Evolutionary conservation across 2,113 vertebrate genomes (phyloP).

Genomic region (Xiphophorus couchianus): DNA sequence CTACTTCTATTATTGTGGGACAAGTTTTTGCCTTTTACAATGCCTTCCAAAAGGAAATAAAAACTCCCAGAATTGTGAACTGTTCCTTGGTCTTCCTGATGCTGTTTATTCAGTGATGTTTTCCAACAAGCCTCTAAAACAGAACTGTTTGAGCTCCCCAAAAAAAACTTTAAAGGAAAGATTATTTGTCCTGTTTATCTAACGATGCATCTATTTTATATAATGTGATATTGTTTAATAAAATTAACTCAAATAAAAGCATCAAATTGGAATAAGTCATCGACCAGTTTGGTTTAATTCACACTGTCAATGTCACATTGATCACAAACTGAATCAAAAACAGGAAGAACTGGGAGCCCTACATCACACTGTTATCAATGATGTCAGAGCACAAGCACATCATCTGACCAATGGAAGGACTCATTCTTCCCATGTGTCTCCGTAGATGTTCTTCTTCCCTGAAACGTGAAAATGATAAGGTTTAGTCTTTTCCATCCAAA

Average conservation of each 20-base stretch:
- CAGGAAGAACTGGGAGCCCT: background rate
- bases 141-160: too few species aligned
- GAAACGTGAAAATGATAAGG: slow-evolving; percentile 10
- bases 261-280: too few species aligned
- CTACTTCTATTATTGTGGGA: too few species aligned
- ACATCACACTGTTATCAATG: background rate
- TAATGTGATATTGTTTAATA: background rate
- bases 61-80: too few species aligned
- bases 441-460: slow-evolving; percentile 78
- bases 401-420: background rate
- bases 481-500: background rate
- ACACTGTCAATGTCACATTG: slow-evolving; percentile 17
- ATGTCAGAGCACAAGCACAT: background rate
- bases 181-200: background rate
- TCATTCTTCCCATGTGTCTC: slow-evolving; percentile 79
- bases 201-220: background rate
- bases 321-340: slow-evolving; percentile 23
- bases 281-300: slow-evolving; percentile 48
- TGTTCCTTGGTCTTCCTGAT: too few species aligned
- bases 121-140: background rate
- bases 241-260: background rate
- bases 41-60: too few species aligned
- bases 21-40: too few species aligned
- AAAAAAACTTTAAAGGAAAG: background rate
- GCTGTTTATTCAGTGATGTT: too few species aligned